phyloP scores from a whole-genome alignment of 2,797 vertebrate species.

The Anolis apletophallus region DNA sequence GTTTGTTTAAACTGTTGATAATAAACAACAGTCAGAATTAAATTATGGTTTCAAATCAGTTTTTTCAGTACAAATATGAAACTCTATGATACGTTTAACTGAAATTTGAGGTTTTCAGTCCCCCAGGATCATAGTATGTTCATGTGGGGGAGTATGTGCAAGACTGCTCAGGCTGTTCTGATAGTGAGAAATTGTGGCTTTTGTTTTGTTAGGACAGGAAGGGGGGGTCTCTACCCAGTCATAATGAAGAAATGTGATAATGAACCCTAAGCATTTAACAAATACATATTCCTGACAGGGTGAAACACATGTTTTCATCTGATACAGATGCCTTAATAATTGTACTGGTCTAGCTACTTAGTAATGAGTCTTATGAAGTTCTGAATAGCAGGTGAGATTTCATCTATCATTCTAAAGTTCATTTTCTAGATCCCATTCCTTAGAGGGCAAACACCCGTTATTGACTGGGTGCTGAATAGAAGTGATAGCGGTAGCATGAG shows the following conservation, averaged over 20 bases:
- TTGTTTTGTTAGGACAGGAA: neutral
- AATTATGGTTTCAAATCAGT: neutral
- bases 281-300: neutral
- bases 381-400: constrained; percentile 65
- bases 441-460: constrained; percentile 44
- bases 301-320: constrained; percentile 37
- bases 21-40: neutral
- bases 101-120: neutral
- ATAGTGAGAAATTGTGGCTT: neutral
- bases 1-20: neutral
- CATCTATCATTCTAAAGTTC: constrained; percentile 37
- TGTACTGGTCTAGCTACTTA: constrained; percentile 74
- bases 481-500: constrained; percentile 70
- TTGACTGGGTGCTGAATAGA: constrained; percentile 55
- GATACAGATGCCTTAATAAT: constrained; percentile 73
- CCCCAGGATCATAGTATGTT: neutral
- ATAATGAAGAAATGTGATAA: constrained; percentile 43
- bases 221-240: neutral
- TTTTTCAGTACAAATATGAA: neutral
- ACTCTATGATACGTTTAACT: neutral
- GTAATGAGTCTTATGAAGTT: constrained; percentile 45
- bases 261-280: constrained; percentile 31
- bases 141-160: neutral
- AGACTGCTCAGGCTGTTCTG: neutral
- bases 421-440: constrained; percentile 41